Evolutionary conservation across 2,888 invertebrate species (phyloP), one percentile per base, ranked within the genome.

Genomic region (Hermaeophaga mercurialis): DNA sequence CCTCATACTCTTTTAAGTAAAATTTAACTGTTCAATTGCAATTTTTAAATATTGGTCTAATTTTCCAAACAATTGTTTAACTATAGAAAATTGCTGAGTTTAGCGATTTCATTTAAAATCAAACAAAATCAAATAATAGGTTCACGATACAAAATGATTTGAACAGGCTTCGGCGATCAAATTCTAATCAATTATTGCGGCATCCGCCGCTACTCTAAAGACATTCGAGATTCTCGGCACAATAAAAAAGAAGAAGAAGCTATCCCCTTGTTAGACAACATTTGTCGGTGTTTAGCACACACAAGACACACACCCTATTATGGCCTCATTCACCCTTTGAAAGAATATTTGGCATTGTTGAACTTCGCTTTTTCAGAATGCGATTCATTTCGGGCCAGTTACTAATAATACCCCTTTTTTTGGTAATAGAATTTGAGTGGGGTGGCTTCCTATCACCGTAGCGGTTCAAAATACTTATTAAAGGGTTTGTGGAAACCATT

Each of bases 231-330:
- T 56, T 54, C 49, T 44, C 52, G 31, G 12, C 11, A 50, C 34
- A 18, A 36, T 12, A 15, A 26, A 36, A 36, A 17, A 33, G 12
- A 33, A 36, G 36, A 36, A 36, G 14, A 53, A 50, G 31, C 46
- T 62, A 54, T 58, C 55, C 36, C 59, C 57, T 60, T 68, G 67
- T 68, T 64, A 61, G 61, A 61, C 62, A 68, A 67, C 65, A 66
- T 62, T 59, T 50, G 56, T 59, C 66, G 67, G 65, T 64, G 62
- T 66, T 65, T 68, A 65, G 60, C 63, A 65, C 67, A 68, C 66
- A 68, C 63, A 57, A 22, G 52, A 46, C 46, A 31, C 46, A 33
- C 46, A 33, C 34, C 24, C 49, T 46, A 36, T 67, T 67, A 63
- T 67, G 47, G 41, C 49, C 39, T 41, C 44, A 48, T 59, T 64